Conservation (phyloP, 2,888 invertebrate species). For the Thecophora atra region DNA sequence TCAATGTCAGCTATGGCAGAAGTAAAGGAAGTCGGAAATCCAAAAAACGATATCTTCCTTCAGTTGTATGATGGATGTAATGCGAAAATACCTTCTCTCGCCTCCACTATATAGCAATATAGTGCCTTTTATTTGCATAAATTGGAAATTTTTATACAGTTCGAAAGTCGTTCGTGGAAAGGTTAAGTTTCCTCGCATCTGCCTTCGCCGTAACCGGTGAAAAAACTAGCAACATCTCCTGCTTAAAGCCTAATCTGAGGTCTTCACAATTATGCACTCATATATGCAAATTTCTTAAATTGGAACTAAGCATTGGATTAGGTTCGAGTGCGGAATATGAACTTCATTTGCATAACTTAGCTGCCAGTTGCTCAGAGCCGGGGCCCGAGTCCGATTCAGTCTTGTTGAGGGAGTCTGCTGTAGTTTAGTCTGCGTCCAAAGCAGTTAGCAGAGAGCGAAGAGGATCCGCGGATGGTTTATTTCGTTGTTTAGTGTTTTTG, state of each 20-base stretch:
- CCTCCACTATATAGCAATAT: too few relatives aligned
- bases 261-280: conserved; percentile 46
- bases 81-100: too few relatives aligned
- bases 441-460: too few relatives aligned
- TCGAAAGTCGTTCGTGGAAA: background rate
- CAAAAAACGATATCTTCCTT: too few relatives aligned
- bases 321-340: conserved; percentile 5
- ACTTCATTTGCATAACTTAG: conserved; percentile 24
- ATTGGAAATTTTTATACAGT: too few relatives aligned
- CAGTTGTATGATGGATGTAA: too few relatives aligned
- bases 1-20: too few relatives aligned
- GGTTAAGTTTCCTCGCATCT: background rate
- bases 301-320: conserved; percentile 29
- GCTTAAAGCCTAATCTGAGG: conserved; percentile 28
- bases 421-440: too few relatives aligned
- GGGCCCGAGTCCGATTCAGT: background rate
- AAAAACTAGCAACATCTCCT: background rate
- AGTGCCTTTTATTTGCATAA: too few relatives aligned
- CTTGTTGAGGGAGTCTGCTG: background rate
- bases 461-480: too few relatives aligned
- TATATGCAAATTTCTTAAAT: conserved; percentile 45
- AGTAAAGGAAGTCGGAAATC: too few relatives aligned
- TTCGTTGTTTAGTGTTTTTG: background rate
- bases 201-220: background rate
- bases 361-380: background rate